Evolutionary conservation across 2,797 vertebrate genomes (phyloP), one percentile per base, ranked within the genome.

Genomic region (Miichthys miiuy): DNA sequence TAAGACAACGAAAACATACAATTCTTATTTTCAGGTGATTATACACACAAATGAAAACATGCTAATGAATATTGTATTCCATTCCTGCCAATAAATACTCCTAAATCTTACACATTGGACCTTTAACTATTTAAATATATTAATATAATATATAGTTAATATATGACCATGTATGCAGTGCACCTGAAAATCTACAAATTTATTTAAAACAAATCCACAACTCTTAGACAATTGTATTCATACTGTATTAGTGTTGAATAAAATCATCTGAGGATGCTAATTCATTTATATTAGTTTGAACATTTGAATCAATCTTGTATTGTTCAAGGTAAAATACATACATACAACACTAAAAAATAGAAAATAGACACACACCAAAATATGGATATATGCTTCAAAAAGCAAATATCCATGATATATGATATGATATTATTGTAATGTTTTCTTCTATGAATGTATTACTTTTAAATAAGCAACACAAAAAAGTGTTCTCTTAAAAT

Each of bases 321-420:
- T 42, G n/a, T 25, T 42, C 12, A 62, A 5, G 56, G 30, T 46
- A 38, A 51, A 38, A 63, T 16, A 56, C 17, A 7, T 3, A 41
- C 52, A 65, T 27, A 56, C 10, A 17, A 8, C 5, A 47, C 54
- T 9, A 30, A 21, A 48, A 56, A 70, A 50, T 27, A 23, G 5
- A 54, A 41, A 50, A 23, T 14, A 12, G 7, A 56, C 25, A 48
- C 47, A 14, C 18, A 51, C 3, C 17, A 23, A 58, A 34, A 30
- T 69, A 52, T 65, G 16, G 3, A 4, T 25, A 20, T 46, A 23
- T 17, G 30, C 54, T 58, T 74, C 21, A 13, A 74, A 78, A 58
- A 58, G 7, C 1, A 47, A 58, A 55, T 56, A 61, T 58, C n/a
- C n/a, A n/a, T n/a, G n/a, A n/a, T n/a, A n/a, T n/a, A n/a, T n/a